Evolutionary conservation across 2,888 invertebrate genomes (phyloP), one percentile per base, ranked within the genome.

Genomic region (Mechanitis mazaeus): DNA sequence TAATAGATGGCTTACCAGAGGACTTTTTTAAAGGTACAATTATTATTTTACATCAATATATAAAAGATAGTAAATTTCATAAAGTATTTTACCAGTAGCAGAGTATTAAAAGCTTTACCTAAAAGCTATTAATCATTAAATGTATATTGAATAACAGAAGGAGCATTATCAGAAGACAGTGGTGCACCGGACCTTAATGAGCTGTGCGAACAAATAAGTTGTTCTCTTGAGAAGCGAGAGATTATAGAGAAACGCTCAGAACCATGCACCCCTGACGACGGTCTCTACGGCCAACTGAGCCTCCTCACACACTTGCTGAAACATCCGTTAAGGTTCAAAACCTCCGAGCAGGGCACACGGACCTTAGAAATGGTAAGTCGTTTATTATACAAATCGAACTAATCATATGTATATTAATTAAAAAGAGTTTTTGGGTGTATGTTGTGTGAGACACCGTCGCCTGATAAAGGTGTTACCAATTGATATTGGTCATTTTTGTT

Each of bases 301-400:
- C 91, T 98, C 1, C 92, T 95, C 77, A 95, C 95, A n/a, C 96
- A 96, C 75, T 91, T 97, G 54, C 92, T 97, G 71, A 97, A 97
- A 77, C 97, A 97, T 77, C 95, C 95, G 75, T 94, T 97, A 0
- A 92, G 95, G 20, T 97, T 96, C 80, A 97, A 97, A 81, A 94
- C 93, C 53, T 94, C 94, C 4, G 93, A 95, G 61, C 93, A 94
- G 56, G 96, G 96, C 0, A 84, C 81, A n/a, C 92, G 93, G 73
- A 91, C 94, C 7, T 79, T 95, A 3, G 90, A 92, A 71, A 92
- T 94, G 83, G 93, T 93, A 72, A 76, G 75, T 65, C 2, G 7
- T 31, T 20, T 20, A 31, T 50, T 35, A 35, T n/a, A 38, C 3
- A 20, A 20, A 28, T 12, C 6, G n/a, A 20, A n/a, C n/a, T 47